These are phyloP conservation scores for Drosophila subpulchrella DNA, from an alignment of 1,140 invertebrate species.

Conservation along the genomic window DNA sequence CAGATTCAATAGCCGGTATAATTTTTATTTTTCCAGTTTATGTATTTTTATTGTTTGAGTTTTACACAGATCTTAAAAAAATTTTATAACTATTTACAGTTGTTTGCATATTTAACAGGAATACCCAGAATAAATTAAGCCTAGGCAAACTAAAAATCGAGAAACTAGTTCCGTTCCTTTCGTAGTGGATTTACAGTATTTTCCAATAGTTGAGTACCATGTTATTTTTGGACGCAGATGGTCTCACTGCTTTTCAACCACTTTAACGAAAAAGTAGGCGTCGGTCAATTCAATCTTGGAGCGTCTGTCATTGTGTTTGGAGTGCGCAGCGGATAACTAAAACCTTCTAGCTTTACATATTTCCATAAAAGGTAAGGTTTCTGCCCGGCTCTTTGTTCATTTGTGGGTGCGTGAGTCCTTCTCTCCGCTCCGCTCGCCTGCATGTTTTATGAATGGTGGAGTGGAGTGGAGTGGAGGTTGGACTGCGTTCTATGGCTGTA, in stretches of 20 bases:
- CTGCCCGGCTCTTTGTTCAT: constrained; percentile 36
- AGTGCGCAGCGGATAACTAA: constrained; percentile 53
- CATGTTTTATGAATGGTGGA: not conserved
- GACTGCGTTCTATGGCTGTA: constrained; percentile 13
- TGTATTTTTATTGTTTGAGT: no score
- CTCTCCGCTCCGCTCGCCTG: not conserved
- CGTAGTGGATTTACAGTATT: not conserved
- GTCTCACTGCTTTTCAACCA: constrained; percentile 56
- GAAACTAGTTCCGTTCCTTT: not conserved
- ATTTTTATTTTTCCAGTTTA: no score
- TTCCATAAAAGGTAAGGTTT: constrained; percentile 73
- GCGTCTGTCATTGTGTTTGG: constrained; percentile 68
- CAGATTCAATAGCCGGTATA: no score
- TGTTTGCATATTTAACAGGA: no score
- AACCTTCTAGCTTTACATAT: constrained; percentile 46
- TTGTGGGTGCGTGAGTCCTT: constrained; percentile 35
- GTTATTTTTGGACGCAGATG: not conserved
- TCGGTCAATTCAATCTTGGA: constrained; percentile 65
- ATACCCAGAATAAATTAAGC: no score
- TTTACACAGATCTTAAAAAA: no score
- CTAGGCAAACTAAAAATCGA: no score
- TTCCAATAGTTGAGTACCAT: not conserved
- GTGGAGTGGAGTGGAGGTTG: not conserved
- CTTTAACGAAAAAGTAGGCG: constrained; percentile 71
- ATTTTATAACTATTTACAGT: no score